Evolutionary conservation across 2,113 vertebrate species (phyloP), one percentile per base, ranked within the genome.

Genomic region (Hyperopisus bebe): DNA sequence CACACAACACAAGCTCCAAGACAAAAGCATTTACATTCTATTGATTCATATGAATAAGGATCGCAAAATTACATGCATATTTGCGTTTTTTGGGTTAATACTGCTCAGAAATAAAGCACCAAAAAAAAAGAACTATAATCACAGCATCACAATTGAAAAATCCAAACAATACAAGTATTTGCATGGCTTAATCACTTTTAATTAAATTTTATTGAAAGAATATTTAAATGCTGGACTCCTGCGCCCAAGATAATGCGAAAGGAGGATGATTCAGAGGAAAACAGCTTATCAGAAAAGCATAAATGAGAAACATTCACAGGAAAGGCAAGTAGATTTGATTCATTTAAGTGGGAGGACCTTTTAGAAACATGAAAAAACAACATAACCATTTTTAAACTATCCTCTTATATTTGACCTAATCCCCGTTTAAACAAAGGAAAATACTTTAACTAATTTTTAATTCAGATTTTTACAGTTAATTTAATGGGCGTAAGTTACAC

Each of bases 161-260:
- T 51, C 50, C 27, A 51, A 53, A 87, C 85, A 87, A 87, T 87
- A 55, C 4, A 53, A 39, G 48, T n/a, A 21, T 55, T 87, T 42
- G 47, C 47, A 27, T 86, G 44, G 19, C 47, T 86, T 86, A 50
- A 86, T 86, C 47, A 86, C 84, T 51, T 86, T 86, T 53, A 87
- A 87, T 87, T 35, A 87, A 87, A 87, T 53, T 87, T 87, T 47
- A 31, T 35, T 53, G 85, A 87, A 39, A 87, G 50, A 86, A 19
- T 48, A 48, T 48, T 50, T 86, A 31, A 86, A 50, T 13, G 44
- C n/a, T 48, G 11, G 31, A 42, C 74, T 80, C 44, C n/a, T 47
- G 62, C 24, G 83, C 44, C 83, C 27, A 24, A 46, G 24, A 47
- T 85, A 44, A 39, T 50, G 47, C 27, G 83, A 46, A 47, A 3